phyloP scores from a whole-genome alignment of 2,888 invertebrate genomes.

The Aspidiotus destructor region DNA sequence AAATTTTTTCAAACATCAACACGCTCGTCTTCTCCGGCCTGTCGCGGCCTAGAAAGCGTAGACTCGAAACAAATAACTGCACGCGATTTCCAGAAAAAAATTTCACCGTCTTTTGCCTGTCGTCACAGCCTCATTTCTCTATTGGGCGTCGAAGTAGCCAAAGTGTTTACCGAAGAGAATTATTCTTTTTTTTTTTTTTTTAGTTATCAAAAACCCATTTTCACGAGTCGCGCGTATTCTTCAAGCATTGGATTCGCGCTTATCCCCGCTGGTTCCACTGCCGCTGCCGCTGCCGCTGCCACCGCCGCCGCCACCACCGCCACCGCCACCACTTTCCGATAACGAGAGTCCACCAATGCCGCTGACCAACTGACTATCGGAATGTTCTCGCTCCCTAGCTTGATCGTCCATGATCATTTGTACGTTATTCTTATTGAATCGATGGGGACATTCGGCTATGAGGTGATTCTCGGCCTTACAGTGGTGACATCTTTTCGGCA shows the following conservation, averaged over 20 bases:
- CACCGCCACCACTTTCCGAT: constrained; percentile 9
- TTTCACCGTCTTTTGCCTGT: constrained; percentile 14
- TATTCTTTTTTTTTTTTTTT: neutral
- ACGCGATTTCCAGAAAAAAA: constrained; percentile 25
- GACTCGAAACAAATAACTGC: neutral
- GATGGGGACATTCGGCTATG: constrained; percentile 71
- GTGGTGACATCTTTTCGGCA: constrained; percentile 82
- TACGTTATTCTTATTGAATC: constrained; percentile 30
- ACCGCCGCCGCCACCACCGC: neutral
- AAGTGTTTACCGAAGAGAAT: constrained; percentile 27
- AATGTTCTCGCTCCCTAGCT: constrained; percentile 15
- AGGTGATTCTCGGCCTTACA: constrained; percentile 82
- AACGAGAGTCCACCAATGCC: constrained; percentile 21
- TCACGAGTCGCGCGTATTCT: neutral
- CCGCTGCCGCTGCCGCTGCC: no score
- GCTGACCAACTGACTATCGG: constrained; percentile 16
- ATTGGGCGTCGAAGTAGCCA: constrained; percentile 29
- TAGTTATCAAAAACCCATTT: constrained; percentile 14
- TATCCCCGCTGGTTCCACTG: neutral
- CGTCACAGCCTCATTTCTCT: constrained; percentile 28
- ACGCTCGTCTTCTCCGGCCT: constrained; percentile 3
- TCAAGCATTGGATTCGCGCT: constrained; percentile 28
- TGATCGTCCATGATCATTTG: constrained; percentile 16
- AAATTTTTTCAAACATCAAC: constrained; percentile 23
- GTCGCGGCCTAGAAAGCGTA: constrained; percentile 6